Percentiles rank a stretch among this genome's conserved stretches.
Evolutionary conservation across 2,888 invertebrate species (phyloP).

Genomic region (Steinernema hermaphroditum): DNA sequence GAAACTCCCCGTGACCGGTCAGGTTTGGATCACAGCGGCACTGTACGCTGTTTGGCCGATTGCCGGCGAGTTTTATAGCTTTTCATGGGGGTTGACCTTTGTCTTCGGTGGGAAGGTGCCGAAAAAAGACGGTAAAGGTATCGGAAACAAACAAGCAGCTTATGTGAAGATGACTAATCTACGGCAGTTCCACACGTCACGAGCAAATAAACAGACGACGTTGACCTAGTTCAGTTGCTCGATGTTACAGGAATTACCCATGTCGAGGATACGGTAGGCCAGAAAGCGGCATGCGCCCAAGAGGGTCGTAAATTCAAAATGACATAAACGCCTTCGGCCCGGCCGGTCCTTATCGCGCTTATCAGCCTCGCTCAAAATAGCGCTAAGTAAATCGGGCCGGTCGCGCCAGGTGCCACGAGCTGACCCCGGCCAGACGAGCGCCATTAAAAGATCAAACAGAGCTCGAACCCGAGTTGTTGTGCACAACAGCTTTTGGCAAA

Average conservation of each 20-base stretch:
- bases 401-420: neutral
- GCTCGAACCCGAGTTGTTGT: neutral
- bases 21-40: neutral
- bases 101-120: neutral
- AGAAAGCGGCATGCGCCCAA: neutral
- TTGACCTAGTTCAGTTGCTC: neutral
- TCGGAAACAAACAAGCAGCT: neutral
- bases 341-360: neutral
- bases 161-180: neutral
- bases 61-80: neutral
- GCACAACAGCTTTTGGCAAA: neutral
- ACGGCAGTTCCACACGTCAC: neutral
- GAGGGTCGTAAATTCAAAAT: neutral
- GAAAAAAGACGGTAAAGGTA: neutral
- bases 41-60: too few species aligned
- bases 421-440: neutral
- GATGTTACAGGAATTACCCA: neutral
- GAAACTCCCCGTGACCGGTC: neutral
- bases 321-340: neutral
- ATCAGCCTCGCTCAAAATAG: neutral
- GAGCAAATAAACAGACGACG: neutral
- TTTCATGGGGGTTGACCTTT: neutral
- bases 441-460: conserved; percentile 11
- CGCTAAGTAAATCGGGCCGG: neutral
- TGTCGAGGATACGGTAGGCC: neutral